Conservation (phyloP, 1,140 invertebrate genomes). For the Drosophila malerkotliana region DNA sequence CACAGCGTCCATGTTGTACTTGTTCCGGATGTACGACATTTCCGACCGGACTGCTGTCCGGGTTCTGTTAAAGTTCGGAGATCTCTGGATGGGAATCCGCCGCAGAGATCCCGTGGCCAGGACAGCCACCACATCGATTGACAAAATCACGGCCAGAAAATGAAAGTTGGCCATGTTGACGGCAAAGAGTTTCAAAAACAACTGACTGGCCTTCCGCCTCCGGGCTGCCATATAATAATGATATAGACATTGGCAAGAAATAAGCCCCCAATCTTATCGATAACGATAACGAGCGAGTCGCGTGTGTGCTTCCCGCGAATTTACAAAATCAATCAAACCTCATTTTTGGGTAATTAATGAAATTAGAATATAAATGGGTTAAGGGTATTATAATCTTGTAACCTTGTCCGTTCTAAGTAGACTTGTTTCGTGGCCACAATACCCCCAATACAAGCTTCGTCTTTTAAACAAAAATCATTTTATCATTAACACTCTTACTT, state of each 20-base stretch:
- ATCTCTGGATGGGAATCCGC: slow-evolving; percentile 26
- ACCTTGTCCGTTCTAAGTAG: too few relatives aligned
- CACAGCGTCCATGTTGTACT: slow-evolving; percentile 12
- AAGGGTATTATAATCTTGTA: neutral
- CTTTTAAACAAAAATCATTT: neutral
- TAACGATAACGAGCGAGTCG: slow-evolving; percentile 9
- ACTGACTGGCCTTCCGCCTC: slow-evolving; percentile 15
- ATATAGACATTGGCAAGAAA: neutral
- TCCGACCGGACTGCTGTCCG: slow-evolving; percentile 9
- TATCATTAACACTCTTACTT: neutral
- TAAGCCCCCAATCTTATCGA: slow-evolving; percentile 16
- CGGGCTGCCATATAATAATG: slow-evolving; percentile 16
- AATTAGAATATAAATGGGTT: neutral
- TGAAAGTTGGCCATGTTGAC: slow-evolving; percentile 18
- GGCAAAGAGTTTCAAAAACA: neutral
- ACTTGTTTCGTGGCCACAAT: too few relatives aligned
- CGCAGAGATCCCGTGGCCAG: neutral
- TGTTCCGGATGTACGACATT: slow-evolving; percentile 1
- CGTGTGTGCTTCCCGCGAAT: slow-evolving; percentile 2
- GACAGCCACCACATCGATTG: slow-evolving; percentile 1
- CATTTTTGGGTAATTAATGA: neutral
- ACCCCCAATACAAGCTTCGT: too few relatives aligned
- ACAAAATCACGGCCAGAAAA: slow-evolving; percentile 6
- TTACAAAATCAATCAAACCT: slow-evolving; percentile 12
- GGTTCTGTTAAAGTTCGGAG: slow-evolving; percentile 7